Conservation (phyloP, 1,140 invertebrate genomes). For the Penaeus vannamei region DNA sequence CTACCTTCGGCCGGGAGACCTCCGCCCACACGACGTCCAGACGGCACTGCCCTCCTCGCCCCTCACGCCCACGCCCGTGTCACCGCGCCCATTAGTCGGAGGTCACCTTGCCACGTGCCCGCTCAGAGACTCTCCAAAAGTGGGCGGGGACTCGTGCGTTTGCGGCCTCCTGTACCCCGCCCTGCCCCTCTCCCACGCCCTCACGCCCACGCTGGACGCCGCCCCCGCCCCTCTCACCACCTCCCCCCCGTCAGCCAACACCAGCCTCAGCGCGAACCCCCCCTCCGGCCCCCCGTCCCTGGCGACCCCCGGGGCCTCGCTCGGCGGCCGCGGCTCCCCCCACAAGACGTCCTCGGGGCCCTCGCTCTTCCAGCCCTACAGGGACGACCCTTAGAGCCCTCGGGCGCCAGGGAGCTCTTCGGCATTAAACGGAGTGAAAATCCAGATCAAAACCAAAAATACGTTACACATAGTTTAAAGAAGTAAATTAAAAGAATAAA, state of each 20-base stretch:
- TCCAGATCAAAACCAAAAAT: no score
- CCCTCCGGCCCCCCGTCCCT: neutral
- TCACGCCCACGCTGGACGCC: conserved; percentile 46
- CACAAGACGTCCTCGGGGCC: conserved; percentile 41
- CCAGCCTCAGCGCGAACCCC: neutral
- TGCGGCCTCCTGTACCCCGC: conserved; percentile 54
- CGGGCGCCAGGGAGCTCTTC: neutral
- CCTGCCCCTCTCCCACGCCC: conserved; percentile 48
- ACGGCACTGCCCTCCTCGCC: conserved; percentile 40
- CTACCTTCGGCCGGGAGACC: conserved; percentile 50
- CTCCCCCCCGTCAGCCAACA: neutral
- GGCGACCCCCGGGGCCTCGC: neutral
- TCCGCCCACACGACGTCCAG: conserved; percentile 51
- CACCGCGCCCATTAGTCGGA: conserved; percentile 48
- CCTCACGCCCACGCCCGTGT: conserved; percentile 53
- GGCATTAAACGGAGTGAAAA: no score
- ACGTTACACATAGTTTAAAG: no score
- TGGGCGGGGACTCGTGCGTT: conserved; percentile 38
- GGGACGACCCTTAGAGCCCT: conserved; percentile 37
- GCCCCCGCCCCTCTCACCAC: conserved; percentile 26
- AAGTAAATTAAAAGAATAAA: no score
- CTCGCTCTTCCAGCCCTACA: conserved; percentile 56
- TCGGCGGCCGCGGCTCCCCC: neutral
- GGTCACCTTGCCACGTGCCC: conserved; percentile 59
- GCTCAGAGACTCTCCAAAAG: conserved; percentile 50